Percentiles rank a stretch among this genome's conserved stretches.
These are phyloP conservation scores for Drosophila bocki DNA, from an alignment of 1,140 invertebrate genomes.

Conservation along the genomic window DNA sequence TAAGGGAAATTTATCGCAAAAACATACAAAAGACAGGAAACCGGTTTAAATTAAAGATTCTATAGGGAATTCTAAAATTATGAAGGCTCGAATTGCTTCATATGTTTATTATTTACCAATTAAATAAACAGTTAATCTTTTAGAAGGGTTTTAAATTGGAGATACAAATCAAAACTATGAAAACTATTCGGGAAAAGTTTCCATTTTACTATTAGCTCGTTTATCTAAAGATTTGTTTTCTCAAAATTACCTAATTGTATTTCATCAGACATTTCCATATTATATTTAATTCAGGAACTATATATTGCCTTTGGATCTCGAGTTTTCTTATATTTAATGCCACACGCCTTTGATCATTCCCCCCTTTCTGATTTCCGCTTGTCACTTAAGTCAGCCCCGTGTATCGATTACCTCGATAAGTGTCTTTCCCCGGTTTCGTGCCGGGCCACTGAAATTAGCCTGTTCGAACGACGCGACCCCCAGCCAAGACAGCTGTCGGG, in stretches of 20 bases:
- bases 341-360: constrained; percentile 29
- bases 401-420: constrained; percentile 65
- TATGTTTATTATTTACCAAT: background rate
- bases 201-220: background rate
- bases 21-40: background rate
- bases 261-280: background rate
- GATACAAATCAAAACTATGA: no score
- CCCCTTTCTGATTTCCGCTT: background rate
- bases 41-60: background rate
- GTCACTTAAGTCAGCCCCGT: constrained; percentile 14
- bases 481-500: constrained; percentile 46
- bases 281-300: background rate
- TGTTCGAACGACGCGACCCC: constrained; percentile 43
- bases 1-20: background rate
- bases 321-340: constrained; percentile 15
- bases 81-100: background rate
- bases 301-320: background rate
- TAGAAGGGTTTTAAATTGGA: background rate
- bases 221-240: background rate
- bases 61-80: background rate
- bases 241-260: background rate
- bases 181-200: background rate
- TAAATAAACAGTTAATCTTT: background rate
- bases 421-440: constrained; percentile 47
- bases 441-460: constrained; percentile 72